Conservation (phyloP, 2,888 invertebrate species). For the Odontothrips loti region DNA sequence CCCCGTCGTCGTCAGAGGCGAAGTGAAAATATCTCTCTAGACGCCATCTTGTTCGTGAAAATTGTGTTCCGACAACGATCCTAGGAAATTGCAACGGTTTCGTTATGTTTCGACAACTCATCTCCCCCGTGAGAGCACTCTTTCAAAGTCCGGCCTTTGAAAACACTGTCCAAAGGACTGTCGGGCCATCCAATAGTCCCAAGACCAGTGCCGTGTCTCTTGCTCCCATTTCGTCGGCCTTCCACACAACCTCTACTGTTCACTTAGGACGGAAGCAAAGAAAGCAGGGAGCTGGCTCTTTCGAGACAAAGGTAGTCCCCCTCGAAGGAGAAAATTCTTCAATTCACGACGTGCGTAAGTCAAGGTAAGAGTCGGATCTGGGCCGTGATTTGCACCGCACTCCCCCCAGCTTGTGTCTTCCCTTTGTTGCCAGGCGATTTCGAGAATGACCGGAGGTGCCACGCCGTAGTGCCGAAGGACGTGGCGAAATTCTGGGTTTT, state of each 20-base stretch:
- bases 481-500: background rate
- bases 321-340: background rate
- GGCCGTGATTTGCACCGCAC: background rate
- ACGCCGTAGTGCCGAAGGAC: background rate
- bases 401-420: background rate
- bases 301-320: background rate
- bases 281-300: background rate
- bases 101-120: background rate
- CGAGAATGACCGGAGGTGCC: background rate
- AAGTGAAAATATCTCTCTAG: background rate
- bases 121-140: background rate
- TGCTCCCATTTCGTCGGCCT: background rate
- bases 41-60: constrained; percentile 2
- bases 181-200: background rate
- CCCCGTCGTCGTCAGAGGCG: background rate
- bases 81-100: background rate
- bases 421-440: background rate
- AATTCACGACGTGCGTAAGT: background rate
- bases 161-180: background rate
- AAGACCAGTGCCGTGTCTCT: background rate
- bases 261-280: background rate
- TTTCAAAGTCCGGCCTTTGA: background rate
- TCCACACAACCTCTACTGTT: background rate
- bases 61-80: background rate
- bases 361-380: background rate